Conservation (phyloP, 2,113 vertebrate genomes). For the Triplophysa dalaica region DNA sequence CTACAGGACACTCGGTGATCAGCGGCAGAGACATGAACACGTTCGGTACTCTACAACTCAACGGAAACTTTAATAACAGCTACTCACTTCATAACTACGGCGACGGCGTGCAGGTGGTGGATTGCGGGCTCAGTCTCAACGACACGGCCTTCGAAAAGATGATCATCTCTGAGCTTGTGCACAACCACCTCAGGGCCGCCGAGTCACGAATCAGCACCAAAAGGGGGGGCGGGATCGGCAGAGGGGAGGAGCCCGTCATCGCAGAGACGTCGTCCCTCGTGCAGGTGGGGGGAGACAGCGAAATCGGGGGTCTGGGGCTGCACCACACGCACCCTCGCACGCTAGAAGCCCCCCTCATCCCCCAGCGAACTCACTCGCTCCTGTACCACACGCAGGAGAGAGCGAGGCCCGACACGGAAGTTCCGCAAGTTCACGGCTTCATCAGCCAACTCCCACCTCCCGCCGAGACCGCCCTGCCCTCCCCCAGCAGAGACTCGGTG, state of each 20-base stretch:
- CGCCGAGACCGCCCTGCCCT: slow-evolving; percentile 86
- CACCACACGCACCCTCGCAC: slow-evolving; percentile 80
- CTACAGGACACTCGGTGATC: slow-evolving; percentile 98
- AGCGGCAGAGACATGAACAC: slow-evolving; percentile 98
- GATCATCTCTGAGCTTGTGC: slow-evolving; percentile 99
- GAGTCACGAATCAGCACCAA: slow-evolving; percentile 84
- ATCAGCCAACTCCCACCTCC: slow-evolving; percentile 85
- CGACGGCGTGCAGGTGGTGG: slow-evolving; percentile 90
- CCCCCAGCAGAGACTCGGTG: slow-evolving; percentile 98
- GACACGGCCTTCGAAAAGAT: slow-evolving; percentile 99
- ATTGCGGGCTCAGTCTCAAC: slow-evolving; percentile 97
- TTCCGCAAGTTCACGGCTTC: slow-evolving; percentile 76
- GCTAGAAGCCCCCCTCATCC: slow-evolving; percentile 95
- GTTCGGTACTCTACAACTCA: slow-evolving; percentile 99
- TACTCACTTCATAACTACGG: slow-evolving; percentile 96
- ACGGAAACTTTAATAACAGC: slow-evolving; percentile 99
- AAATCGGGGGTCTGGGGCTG: slow-evolving; percentile 80
- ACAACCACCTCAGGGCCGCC: slow-evolving; percentile 95
- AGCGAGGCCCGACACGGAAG: slow-evolving; percentile 83
- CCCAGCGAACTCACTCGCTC: slow-evolving; percentile 99
- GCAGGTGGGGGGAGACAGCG: slow-evolving; percentile 77
- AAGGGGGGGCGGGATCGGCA: slow-evolving; percentile 84
- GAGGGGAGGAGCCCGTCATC: slow-evolving; percentile 88
- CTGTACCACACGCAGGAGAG: slow-evolving; percentile 98
- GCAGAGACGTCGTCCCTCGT: slow-evolving; percentile 91